Conservation (phyloP, 2,888 invertebrate genomes). For the Opisthograptis luteolata region DNA sequence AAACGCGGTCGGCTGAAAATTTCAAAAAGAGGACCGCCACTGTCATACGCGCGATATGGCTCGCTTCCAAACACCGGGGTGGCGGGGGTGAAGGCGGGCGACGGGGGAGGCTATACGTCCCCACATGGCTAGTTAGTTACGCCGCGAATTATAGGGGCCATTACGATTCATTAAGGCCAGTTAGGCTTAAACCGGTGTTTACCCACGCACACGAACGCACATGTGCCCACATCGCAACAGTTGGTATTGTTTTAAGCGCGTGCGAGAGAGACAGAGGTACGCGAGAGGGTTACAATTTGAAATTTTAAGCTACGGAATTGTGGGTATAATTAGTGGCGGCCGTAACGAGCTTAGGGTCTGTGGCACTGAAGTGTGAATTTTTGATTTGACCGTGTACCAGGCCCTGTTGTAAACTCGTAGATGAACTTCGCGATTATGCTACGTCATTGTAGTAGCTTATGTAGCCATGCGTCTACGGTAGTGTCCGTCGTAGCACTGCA, state of each 20-base stretch:
- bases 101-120: conserved; percentile 53
- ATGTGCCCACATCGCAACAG: conserved; percentile 61
- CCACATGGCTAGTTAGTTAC: conserved; percentile 84
- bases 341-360: conserved; percentile 72
- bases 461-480: not conserved
- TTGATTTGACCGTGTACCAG: conserved; percentile 49
- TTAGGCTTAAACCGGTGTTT: conserved; percentile 85
- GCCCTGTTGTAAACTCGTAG: conserved; percentile 20
- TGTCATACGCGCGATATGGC: conserved; percentile 82
- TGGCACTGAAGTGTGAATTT: conserved; percentile 66
- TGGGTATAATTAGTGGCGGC: conserved; percentile 75
- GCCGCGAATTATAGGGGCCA: conserved; percentile 85
- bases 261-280: conserved; percentile 52
- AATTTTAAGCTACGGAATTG: conserved; percentile 75
- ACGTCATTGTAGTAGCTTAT: not conserved
- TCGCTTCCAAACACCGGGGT: conserved; percentile 68
- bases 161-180: conserved; percentile 86
- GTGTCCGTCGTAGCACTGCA: not conserved
- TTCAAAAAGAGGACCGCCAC: conserved; percentile 75
- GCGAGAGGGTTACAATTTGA: conserved; percentile 63
- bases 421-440: too few species aligned
- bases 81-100: conserved; percentile 34
- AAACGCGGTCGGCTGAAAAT: conserved; percentile 69
- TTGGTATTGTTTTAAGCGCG: conserved; percentile 67
- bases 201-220: conserved; percentile 74